Percentiles rank a stretch among this genome's conserved stretches.
These are phyloP conservation scores for Tenualosa thibaudeaui DNA, from an alignment of 2,797 vertebrate genomes.

Conservation along the genomic window DNA sequence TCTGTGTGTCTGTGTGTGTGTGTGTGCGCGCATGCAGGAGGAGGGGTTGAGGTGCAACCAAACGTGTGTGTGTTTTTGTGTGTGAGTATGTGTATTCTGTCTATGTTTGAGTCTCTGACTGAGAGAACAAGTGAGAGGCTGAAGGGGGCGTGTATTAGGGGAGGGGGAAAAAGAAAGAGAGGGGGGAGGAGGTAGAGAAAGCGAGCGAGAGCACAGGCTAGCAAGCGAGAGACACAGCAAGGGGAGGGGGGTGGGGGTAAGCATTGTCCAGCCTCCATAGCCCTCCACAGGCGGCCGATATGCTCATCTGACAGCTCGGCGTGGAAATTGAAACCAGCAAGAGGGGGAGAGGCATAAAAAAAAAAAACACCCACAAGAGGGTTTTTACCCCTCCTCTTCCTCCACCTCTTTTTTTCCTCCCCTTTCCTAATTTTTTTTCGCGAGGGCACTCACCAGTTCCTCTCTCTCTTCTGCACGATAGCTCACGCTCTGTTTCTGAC, in stretches of 20 bases:
- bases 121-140: constrained; percentile 36
- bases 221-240: constrained; percentile 44
- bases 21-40: constrained; percentile 13
- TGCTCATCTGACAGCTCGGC: constrained; percentile 81
- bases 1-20: constrained; percentile 11
- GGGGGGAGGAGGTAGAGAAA: constrained; percentile 29
- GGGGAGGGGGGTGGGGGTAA: constrained; percentile 48
- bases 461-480: constrained; percentile 72
- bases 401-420: constrained; percentile 14
- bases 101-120: constrained; percentile 36
- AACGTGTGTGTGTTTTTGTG: background rate
- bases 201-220: constrained; percentile 57
- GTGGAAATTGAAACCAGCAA: constrained; percentile 87
- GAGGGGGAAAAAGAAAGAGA: constrained; percentile 12
- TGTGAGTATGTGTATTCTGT: background rate
- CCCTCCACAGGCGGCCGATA: constrained; percentile 72
- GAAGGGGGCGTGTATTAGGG: constrained; percentile 45
- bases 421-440: constrained; percentile 50
- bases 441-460: constrained; percentile 74
- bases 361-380: constrained; percentile 34
- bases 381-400: constrained; percentile 49
- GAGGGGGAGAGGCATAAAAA: constrained; percentile 63
- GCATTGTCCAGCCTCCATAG: constrained; percentile 74
- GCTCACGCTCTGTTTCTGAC: constrained; percentile 65
- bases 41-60: background rate